Evolutionary conservation across 2,797 vertebrate genomes (phyloP).

Genomic region (Coccyzus lansbergi): DNA sequence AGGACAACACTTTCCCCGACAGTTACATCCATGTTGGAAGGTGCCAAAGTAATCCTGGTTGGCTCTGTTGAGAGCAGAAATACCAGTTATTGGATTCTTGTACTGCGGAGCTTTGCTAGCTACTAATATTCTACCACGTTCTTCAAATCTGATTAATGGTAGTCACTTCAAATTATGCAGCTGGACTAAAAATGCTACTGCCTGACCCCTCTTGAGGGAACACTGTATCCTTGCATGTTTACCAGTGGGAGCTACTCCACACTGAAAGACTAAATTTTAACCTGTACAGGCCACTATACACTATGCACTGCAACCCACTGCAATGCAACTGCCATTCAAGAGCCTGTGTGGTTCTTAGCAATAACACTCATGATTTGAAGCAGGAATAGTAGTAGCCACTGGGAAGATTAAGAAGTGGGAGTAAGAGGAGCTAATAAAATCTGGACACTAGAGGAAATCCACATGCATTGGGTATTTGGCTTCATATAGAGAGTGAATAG

Average conservation of each 20-base stretch:
- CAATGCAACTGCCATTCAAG: not conserved
- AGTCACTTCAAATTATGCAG: not conserved
- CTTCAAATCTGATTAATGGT: not conserved
- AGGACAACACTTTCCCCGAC: slow-evolving; percentile 94
- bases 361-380: not conserved
- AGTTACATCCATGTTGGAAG: slow-evolving; percentile 92
- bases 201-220: not conserved
- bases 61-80: slow-evolving; percentile 83
- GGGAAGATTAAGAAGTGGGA: not conserved
- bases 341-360: not conserved
- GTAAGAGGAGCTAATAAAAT: not conserved
- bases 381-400: not conserved
- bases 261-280: not conserved
- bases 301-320: not conserved
- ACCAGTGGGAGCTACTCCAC: not conserved
- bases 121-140: accelerated
- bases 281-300: not conserved
- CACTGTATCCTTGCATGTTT: not conserved
- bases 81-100: not conserved
- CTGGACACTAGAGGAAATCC: not conserved
- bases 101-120: not conserved
- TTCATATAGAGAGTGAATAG: not conserved
- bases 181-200: not conserved
- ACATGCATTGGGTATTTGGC: not conserved
- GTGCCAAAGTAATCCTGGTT: slow-evolving; percentile 91